Conservation (phyloP, 2,113 vertebrate species). For the Ameiurus melas region DNA sequence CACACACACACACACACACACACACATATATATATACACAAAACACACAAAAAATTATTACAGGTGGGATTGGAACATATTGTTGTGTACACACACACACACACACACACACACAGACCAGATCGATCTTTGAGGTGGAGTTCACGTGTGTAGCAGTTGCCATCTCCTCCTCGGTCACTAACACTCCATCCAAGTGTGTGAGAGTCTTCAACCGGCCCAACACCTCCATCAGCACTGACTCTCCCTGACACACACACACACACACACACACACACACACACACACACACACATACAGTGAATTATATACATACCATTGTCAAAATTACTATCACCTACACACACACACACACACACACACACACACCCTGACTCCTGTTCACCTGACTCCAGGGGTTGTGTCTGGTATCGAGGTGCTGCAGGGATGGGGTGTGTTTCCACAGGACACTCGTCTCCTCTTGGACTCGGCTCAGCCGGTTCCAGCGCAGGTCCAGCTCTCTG, state of each 20-base stretch:
- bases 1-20: constrained; percentile 47
- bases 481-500: constrained; percentile 79
- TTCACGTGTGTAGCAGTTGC: constrained; percentile 62
- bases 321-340: background rate
- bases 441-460: constrained; percentile 71
- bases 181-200: constrained; percentile 70
- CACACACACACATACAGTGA: background rate
- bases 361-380: background rate
- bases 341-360: background rate
- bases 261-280: background rate
- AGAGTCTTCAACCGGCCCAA: constrained; percentile 74
- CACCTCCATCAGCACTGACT: constrained; percentile 68
- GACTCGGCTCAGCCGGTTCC: constrained; percentile 77
- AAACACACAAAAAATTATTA: background rate
- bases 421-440: constrained; percentile 70
- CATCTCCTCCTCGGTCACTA: constrained; percentile 75
- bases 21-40: constrained; percentile 17
- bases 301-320: background rate
- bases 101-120: constrained; percentile 65
- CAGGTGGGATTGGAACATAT: background rate
- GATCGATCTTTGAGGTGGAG: constrained; percentile 70
- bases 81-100: constrained; percentile 34
- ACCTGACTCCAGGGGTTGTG: constrained; percentile 76
- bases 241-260: constrained; percentile 63
- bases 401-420: constrained; percentile 72